Evolutionary conservation across 2,888 invertebrate species (phyloP).

Genomic region (Spodoptera picta): DNA sequence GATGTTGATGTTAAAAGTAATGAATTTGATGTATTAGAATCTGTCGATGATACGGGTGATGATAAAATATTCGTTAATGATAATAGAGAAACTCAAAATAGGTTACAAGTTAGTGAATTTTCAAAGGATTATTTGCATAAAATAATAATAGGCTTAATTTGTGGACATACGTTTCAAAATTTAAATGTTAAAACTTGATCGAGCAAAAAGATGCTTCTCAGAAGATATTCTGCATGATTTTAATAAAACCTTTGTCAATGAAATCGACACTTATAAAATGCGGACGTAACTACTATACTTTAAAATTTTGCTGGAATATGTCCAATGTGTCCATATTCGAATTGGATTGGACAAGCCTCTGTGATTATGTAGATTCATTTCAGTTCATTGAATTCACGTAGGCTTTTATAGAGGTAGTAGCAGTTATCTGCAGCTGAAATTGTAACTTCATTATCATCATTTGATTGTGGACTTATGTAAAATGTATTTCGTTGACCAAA

Average conservation of each 20-base stretch:
- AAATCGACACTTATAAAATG: conserved; percentile 5
- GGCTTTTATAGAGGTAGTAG: conserved; percentile 42
- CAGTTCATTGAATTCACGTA: conserved; percentile 59
- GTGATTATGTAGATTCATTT: conserved; percentile 53
- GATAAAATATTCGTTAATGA: too few species aligned
- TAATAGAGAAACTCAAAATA: too few species aligned
- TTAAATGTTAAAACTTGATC: neutral
- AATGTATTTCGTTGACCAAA: neutral
- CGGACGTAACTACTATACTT: conserved; percentile 5
- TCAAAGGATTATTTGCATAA: too few species aligned
- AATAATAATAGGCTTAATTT: too few species aligned
- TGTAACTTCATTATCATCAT: conserved; percentile 33
- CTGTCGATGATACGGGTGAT: too few species aligned
- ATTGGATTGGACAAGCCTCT: conserved; percentile 34
- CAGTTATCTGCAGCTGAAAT: conserved; percentile 30
- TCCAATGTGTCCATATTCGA: conserved; percentile 42
- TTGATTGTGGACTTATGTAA: conserved; percentile 15
- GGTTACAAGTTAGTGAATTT: too few species aligned
- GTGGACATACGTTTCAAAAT: too few species aligned
- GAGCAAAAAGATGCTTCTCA: conserved; percentile 12
- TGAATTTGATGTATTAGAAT: too few species aligned
- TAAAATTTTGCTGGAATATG: conserved; percentile 23
- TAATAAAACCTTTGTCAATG: conserved; percentile 6
- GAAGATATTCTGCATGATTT: conserved; percentile 1
- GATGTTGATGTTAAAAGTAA: neutral